Evolutionary conservation across 37 sponge, comb jelly and placozoan genomes (phyloP), one percentile per base, ranked within the genome.

Genomic region (Haliclona indistincta): DNA sequence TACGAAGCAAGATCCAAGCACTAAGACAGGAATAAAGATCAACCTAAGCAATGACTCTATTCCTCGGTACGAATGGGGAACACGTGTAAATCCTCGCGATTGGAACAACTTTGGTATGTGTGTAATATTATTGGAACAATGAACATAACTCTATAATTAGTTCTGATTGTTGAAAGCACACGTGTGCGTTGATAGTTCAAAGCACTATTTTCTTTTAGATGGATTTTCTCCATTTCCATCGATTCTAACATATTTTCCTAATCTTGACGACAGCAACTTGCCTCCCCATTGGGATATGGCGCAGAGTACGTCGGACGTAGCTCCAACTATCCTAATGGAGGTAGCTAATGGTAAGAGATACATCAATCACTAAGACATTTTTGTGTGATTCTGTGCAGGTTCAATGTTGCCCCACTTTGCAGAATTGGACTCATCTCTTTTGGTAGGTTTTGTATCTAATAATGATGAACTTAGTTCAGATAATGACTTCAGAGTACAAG

Each of bases 251-350:
- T 91, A 86, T 60, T 91, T 91, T 62, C 69, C 79, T 29, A 47
- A 81, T 29, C 74, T 91, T 2, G 44, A 30, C 54, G 71, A 64
- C 23, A n/a, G 39, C 44, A 82, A 86, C 64, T 72, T 91, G 3
- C 91, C 91, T 4, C 86, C 77, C 17, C 91, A 91, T 41, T 91
- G 91, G 91, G 71, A 91, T 38, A 78, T 91, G 10, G 29, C 54
- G 13, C 41, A 64, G 29, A 79, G 79, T n/a, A 78, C 86, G 4
- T 56, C 54, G 0, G 43, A 38, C 15, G 30, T 38, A 32, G 53
- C 67, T n/a, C 87, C 91, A n/a, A 91, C 82, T 19, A 33, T 91
- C 30, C 49, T 91, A 22, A 2, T 85, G 33, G 53, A 90, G 51
- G 77, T 54, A 7, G 63, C 83, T 22, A 63, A 78, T 64, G 82